Evolutionary conservation across 2,888 invertebrate species (phyloP).

Genomic region (Julus scandinavius): DNA sequence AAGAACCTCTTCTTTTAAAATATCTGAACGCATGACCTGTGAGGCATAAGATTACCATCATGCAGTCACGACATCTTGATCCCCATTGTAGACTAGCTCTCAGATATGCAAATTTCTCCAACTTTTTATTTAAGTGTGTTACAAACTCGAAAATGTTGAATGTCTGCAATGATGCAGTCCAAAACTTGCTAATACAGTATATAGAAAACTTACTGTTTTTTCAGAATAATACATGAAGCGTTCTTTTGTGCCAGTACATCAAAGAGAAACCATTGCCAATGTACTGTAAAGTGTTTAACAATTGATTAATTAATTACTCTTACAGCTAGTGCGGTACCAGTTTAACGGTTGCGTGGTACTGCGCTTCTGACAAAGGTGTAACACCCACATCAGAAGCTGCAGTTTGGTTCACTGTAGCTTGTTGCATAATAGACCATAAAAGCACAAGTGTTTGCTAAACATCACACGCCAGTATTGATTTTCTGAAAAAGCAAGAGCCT

Average conservation of each 20-base stretch:
- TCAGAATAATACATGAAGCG: no score
- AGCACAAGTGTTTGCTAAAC: not conserved
- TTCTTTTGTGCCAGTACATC: not conserved
- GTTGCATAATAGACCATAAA: not conserved
- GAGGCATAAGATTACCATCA: not conserved
- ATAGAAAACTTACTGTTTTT: no score
- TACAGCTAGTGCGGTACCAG: not conserved
- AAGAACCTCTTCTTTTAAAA: no score
- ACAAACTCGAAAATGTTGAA: no score
- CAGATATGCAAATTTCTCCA: no score
- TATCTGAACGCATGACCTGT: no score
- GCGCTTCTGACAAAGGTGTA: not conserved
- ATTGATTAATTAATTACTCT: not conserved
- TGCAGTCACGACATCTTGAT: no score
- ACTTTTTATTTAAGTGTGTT: no score
- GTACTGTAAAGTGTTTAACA: not conserved
- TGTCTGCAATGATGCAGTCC: no score
- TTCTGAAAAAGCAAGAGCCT: not conserved
- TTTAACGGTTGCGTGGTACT: not conserved
- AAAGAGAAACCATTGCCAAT: not conserved
- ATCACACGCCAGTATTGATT: not conserved
- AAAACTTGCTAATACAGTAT: no score
- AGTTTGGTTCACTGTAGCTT: not conserved
- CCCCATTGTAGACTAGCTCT: no score
- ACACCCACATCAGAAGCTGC: not conserved